Evolutionary conservation across 2,113 vertebrate genomes (phyloP), one percentile per base, ranked within the genome.

Genomic region (Shinisaurus crocodilurus): DNA sequence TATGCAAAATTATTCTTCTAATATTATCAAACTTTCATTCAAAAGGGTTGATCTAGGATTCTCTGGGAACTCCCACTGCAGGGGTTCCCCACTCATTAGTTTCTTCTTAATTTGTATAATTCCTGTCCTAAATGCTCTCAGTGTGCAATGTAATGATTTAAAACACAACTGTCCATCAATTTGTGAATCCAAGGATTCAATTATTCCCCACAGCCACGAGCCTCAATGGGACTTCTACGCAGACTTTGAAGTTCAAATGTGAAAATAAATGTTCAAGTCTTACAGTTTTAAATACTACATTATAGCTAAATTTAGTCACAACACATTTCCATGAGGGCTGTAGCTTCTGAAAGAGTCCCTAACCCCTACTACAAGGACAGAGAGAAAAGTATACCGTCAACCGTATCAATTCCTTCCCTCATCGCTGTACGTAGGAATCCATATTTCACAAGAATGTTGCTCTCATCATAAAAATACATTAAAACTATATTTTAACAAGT

Each of bases 31-130:
- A 20, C 63, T 60, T 90, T 86, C 89, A 86, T 12, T 29, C 67
- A 90, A 90, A 74, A 75, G 15, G 1, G 2, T 89, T 45, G 13
- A 85, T 8, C 0, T 3, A 86, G 25, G 40, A 87, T 90, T 92
- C 92, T 75, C 88, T 60, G 67, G 87, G 88, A 43, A 43, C 75
- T 18, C 65, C 90, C 3, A 90, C 89, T 54, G 84, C 89, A 90
- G 83, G 89, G 83, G 83, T 57, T 63, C 75, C 48, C 63, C 75
- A 80, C 37, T 90, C 65, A 90, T 90, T 90, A 90, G 75, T 69
- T 90, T 86, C 67, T 80, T 70, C 89, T 90, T 90, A 90, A 90
- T 90, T 90, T 45, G 16, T 65, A 89, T 90, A 80, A 90, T 86
- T 90, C 83, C 37, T 86, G 3, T 60, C 63, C 65, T 3, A 86